A percentile compares a stretch with the other conserved stretches of the same genome.
phyloP scores from a whole-genome alignment of 2,888 invertebrate species.

The Parasteatoda lunata region DNA sequence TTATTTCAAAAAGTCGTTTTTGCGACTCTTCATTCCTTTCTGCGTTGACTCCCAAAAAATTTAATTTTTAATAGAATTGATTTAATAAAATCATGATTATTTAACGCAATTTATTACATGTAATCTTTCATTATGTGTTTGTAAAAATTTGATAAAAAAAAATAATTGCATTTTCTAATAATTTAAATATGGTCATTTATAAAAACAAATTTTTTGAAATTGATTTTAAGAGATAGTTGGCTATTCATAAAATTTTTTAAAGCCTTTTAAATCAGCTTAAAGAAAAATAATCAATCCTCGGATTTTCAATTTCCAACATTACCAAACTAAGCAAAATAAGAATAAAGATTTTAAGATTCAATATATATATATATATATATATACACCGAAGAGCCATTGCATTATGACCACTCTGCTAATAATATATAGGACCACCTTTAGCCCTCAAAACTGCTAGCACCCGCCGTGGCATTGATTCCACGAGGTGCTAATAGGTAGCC shows the following conservation, averaged over 20 bases:
- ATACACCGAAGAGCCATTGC: no score
- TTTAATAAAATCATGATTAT: not conserved
- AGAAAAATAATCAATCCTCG: slow-evolving; percentile 28
- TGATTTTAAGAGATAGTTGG: not conserved
- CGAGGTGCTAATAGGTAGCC: no score
- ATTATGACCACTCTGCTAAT: no score
- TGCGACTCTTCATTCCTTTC: no score
- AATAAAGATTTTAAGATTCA: not conserved
- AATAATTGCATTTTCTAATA: no score
- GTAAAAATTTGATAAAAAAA: not conserved
- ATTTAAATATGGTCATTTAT: not conserved
- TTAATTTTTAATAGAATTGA: no score
- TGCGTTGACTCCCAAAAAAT: no score
- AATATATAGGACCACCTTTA: no score
- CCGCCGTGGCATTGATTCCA: no score
- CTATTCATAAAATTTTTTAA: slow-evolving; percentile 11
- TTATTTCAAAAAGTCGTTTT: no score
- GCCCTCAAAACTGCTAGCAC: no score
- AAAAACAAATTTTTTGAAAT: not conserved
- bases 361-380: not conserved
- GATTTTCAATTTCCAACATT: slow-evolving; percentile 16
- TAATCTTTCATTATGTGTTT: not conserved
- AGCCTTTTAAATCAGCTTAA: slow-evolving; percentile 15
- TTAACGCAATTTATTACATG: not conserved
- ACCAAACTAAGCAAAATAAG: not conserved